Percentiles rank a stretch among this genome's conserved stretches.
Conservation (phyloP, 2,113 vertebrate species). For the Acrocephalus arundinaceus region DNA sequence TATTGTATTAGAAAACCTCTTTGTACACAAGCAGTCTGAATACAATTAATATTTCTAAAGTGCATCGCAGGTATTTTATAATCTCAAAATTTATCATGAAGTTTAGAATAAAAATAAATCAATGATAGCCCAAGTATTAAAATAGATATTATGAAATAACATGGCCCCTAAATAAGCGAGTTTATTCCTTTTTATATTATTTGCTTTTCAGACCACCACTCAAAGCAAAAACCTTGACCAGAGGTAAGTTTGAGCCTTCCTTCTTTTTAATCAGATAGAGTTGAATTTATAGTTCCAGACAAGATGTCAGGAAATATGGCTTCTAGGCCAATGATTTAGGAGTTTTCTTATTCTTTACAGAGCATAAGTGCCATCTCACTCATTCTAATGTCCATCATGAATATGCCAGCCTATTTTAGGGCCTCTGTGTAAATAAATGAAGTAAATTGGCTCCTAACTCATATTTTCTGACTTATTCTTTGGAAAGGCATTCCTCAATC, state of each 20-base stretch:
- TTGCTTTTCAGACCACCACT: neutral
- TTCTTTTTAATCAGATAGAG: neutral
- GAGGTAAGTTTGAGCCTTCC: neutral
- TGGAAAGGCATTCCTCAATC: neutral
- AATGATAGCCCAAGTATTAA: neutral
- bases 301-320: neutral
- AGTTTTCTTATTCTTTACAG: neutral
- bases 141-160: neutral
- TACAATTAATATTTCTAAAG: neutral
- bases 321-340: neutral
- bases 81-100: neutral
- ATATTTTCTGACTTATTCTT: neutral
- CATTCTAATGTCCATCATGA: neutral
- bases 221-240: neutral
- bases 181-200: neutral
- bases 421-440: neutral
- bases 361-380: neutral
- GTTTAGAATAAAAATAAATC: neutral
- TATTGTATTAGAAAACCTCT: neutral
- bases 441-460: neutral
- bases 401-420: neutral
- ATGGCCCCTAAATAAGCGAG: neutral
- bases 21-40: neutral
- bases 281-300: neutral
- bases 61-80: neutral